These are phyloP conservation scores for Uloborus plumipes DNA, from an alignment of 2,888 invertebrate genomes.

Conservation along the genomic window DNA sequence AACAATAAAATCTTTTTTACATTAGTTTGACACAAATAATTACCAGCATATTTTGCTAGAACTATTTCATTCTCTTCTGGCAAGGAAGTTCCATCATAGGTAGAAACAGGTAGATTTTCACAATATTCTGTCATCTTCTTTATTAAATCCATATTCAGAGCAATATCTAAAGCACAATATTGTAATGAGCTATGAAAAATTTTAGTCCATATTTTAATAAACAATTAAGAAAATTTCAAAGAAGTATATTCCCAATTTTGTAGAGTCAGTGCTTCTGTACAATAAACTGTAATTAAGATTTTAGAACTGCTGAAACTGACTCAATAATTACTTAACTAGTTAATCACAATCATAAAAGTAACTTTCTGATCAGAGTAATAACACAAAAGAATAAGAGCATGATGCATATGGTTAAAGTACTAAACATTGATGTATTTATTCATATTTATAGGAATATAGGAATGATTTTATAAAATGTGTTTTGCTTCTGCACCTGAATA, in stretches of 20 bases:
- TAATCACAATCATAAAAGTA: no score
- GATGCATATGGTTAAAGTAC: no score
- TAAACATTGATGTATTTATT: no score
- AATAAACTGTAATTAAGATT: no score
- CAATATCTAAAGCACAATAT: constrained; percentile 24
- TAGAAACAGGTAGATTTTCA: not conserved
- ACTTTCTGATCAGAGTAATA: no score
- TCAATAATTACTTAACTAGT: no score
- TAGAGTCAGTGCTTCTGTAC: not conserved
- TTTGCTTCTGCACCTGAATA: no score
- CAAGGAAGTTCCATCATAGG: constrained; percentile 6
- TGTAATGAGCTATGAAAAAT: not conserved
- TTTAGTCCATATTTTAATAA: not conserved
- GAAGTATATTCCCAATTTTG: not conserved
- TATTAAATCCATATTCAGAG: not conserved
- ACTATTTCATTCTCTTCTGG: constrained; percentile 39
- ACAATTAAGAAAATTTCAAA: not conserved
- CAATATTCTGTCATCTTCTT: constrained; percentile 29
- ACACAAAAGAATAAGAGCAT: no score
- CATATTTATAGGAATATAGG: no score
- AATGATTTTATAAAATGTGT: no score
- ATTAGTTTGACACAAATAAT: not conserved
- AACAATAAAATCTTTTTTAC: no score
- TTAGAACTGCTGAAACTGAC: no score
- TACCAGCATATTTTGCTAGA: constrained; percentile 40